Evolutionary conservation across 2,888 invertebrate genomes (phyloP), one percentile per base, ranked within the genome.

Genomic region (Hydropsyche betteni): DNA sequence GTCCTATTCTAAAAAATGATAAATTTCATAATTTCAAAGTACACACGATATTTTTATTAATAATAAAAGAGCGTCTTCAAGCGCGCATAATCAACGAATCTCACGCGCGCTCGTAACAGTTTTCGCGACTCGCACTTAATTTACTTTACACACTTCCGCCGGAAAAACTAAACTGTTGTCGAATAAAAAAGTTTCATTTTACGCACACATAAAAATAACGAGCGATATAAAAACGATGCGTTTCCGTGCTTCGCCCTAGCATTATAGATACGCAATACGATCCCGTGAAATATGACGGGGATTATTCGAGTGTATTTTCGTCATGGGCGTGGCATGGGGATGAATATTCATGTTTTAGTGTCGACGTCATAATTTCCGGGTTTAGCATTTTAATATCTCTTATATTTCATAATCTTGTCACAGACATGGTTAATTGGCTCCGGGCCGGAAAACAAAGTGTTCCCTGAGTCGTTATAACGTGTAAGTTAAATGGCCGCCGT

Each of bases 391-490:
- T 64, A 64, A 64, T 64, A 64, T 33, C 34, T 36, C 34, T 64
- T 36, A 64, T 64, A 64, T 64, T 64, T 64, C 64, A 64, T 64
- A 64, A 64, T 64, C 64, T 64, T 36, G 64, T 64, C 64, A 64
- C 64, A 64, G 64, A 0, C 34, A 36, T 36, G 64, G 64, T 64
- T 64, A 64, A 64, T 64, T 64, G 64, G 24, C 34, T 12, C 36
- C 33, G n/a, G 10, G 64, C 34, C 64, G 8, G 36, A 64, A 64
- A 64, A 64, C 64, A 64, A 64, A 64, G 64, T 36, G 64, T 36
- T 64, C 36, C 36, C 12, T 64, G 12, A n/a, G 34, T 8, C 64
- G 64, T 36, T 34, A 34, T 64, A 64, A 64, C 34, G 34, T 33
- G 64, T 33, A 34, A 34, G 64, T 64, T 64, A 64, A 64, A 64